Percentiles rank a stretch among this genome's conserved stretches.
Evolutionary conservation across 2,113 vertebrate species (phyloP).

Genomic region (Zapus hudsonius): DNA sequence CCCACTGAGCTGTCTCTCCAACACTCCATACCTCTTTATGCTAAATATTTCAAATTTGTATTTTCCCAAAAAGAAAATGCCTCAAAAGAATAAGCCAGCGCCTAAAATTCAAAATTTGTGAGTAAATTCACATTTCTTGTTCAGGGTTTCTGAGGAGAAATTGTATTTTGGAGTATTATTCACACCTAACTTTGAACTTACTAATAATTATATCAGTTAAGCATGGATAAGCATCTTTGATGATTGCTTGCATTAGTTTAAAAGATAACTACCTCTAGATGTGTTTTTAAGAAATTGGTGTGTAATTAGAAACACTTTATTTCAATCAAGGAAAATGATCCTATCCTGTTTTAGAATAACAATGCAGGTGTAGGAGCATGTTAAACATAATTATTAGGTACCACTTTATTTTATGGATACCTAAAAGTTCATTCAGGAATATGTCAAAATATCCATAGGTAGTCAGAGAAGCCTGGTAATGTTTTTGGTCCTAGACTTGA

Average conservation of each 20-base stretch:
- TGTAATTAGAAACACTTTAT: conserved; percentile 61
- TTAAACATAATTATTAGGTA: conserved; percentile 7
- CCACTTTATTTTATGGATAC: not conserved
- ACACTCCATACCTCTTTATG: not conserved
- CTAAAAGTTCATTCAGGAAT: not conserved
- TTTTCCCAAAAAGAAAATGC: not conserved
- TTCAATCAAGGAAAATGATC: conserved; percentile 67
- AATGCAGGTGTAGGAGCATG: conserved; percentile 21
- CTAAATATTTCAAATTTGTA: not conserved
- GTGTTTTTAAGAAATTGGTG: conserved; percentile 44
- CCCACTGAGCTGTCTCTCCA: no score
- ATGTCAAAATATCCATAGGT: not conserved
- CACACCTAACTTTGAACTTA: not conserved
- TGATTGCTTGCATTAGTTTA: conserved; percentile 44
- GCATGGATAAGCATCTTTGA: conserved; percentile 24
- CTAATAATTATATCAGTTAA: conserved; percentile 39
- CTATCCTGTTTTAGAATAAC: conserved; percentile 31
- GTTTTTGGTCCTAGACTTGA: not conserved
- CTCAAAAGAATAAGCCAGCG: not conserved
- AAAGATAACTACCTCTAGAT: not conserved
- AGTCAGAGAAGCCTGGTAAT: not conserved
- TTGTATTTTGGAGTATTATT: not conserved
- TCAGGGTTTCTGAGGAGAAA: not conserved
- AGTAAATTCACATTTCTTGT: not conserved
- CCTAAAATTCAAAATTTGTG: not conserved